Conservation (phyloP, 2,113 vertebrate genomes). For the Cryptotis parvus region DNA sequence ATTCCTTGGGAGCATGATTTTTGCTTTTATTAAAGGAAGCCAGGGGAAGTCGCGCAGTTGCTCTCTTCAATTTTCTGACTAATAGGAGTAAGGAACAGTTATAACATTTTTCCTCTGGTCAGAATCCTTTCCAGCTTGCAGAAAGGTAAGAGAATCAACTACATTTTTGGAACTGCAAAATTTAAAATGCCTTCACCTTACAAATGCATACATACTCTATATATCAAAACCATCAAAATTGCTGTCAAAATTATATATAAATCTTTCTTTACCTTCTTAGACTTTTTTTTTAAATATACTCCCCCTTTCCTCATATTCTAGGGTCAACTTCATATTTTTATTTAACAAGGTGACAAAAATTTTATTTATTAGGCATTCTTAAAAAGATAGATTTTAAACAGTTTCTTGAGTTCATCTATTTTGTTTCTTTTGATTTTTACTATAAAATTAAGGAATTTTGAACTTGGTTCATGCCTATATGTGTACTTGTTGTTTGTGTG, state of each 20-base stretch:
- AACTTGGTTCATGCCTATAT: not conserved
- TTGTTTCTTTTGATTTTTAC: not conserved
- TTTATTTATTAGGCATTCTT: not conserved
- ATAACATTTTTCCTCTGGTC: not conserved
- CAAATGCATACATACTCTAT: not conserved
- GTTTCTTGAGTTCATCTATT: not conserved
- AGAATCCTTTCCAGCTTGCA: not conserved
- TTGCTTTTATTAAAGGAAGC: constrained; percentile 27
- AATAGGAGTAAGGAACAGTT: not conserved
- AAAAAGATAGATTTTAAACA: not conserved
- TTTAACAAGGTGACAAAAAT: not conserved
- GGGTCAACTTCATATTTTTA: not conserved
- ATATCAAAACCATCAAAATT: not conserved
- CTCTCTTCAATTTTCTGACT: not conserved
- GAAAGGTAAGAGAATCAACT: not conserved
- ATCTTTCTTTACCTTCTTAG: not conserved
- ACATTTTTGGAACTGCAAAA: not conserved
- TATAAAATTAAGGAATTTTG: not conserved
- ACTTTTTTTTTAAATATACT: not conserved
- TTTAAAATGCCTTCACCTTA: not conserved
- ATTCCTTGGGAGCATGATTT: not conserved
- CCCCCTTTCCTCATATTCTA: not conserved
- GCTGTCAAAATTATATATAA: not conserved
- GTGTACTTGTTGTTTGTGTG: too few species aligned
- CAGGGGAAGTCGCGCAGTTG: not conserved